phyloP scores from a whole-genome alignment of 2,888 invertebrate genomes.

The Drosophila borealis region DNA sequence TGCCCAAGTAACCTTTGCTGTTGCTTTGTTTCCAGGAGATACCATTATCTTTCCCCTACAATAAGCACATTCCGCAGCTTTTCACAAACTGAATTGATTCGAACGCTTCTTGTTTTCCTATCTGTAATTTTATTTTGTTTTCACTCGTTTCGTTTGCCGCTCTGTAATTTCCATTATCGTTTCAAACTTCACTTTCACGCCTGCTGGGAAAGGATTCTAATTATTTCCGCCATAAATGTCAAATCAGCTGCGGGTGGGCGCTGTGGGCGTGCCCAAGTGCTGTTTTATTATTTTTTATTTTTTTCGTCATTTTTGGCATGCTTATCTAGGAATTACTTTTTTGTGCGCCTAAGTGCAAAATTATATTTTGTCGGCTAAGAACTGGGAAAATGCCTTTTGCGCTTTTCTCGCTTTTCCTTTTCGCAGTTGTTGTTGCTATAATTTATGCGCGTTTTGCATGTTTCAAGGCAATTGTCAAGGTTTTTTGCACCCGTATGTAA shows the following conservation, averaged over 20 bases:
- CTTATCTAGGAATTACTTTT: slow-evolving; percentile 66
- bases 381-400: slow-evolving; percentile 43
- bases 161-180: slow-evolving; percentile 28
- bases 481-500: slow-evolving; percentile 51
- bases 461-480: slow-evolving; percentile 82
- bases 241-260: slow-evolving; percentile 54
- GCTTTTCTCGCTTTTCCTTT: slow-evolving; percentile 15
- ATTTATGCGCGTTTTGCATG: slow-evolving; percentile 83
- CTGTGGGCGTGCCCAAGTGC: slow-evolving; percentile 43
- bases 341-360: slow-evolving; percentile 64
- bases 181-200: slow-evolving; percentile 56
- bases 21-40: no score
- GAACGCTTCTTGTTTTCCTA: neutral
- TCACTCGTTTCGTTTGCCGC: slow-evolving; percentile 1
- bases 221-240: slow-evolving; percentile 76
- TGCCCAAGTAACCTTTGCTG: no score
- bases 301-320: slow-evolving; percentile 35
- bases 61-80: neutral
- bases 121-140: neutral
- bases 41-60: no score
- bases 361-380: slow-evolving; percentile 48
- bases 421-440: slow-evolving; percentile 40
- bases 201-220: slow-evolving; percentile 61
- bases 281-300: slow-evolving; percentile 15
- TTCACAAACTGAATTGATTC: neutral